Conservation (phyloP, 1,140 invertebrate species). For the Meteorus sp. region DNA sequence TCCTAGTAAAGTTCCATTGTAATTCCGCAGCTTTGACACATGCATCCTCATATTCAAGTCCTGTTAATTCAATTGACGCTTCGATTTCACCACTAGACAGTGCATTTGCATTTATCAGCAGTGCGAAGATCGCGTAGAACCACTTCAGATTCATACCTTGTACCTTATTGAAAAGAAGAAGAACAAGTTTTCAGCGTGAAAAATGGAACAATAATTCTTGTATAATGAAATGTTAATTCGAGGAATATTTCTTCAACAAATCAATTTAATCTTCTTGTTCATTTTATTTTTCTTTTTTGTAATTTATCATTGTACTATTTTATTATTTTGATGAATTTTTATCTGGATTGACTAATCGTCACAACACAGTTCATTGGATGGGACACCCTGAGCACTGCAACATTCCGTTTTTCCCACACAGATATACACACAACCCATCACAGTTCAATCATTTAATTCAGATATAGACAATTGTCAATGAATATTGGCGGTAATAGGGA, state of each 20-base stretch:
- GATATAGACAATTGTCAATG: constrained; percentile 18
- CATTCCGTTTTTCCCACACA: constrained; percentile 12
- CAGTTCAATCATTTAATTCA: constrained; percentile 26
- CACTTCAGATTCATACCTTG: constrained; percentile 41
- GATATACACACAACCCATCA: no score
- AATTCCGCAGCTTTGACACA: constrained; percentile 39
- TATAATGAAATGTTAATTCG: background rate
- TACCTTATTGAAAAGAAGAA: constrained; percentile 20
- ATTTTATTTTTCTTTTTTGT: no score
- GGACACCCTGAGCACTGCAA: background rate
- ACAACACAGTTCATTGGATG: no score
- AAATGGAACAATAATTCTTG: background rate
- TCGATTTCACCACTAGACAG: constrained; percentile 20
- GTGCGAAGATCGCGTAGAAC: constrained; percentile 33
- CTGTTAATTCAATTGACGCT: constrained; percentile 39
- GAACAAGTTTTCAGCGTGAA: background rate
- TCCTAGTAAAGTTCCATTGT: constrained; percentile 44
- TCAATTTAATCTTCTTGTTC: no score
- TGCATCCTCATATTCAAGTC: constrained; percentile 47
- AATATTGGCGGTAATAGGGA: constrained; percentile 13
- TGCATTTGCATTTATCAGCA: constrained; percentile 22
- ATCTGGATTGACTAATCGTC: no score
- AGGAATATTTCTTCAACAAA: constrained; percentile 1
- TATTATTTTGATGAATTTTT: no score
- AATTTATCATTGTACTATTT: no score